Percentiles rank a stretch among this genome's conserved stretches.
Conservation (phyloP, 2,888 invertebrate species). For the Cylindroiulus punctatus region DNA sequence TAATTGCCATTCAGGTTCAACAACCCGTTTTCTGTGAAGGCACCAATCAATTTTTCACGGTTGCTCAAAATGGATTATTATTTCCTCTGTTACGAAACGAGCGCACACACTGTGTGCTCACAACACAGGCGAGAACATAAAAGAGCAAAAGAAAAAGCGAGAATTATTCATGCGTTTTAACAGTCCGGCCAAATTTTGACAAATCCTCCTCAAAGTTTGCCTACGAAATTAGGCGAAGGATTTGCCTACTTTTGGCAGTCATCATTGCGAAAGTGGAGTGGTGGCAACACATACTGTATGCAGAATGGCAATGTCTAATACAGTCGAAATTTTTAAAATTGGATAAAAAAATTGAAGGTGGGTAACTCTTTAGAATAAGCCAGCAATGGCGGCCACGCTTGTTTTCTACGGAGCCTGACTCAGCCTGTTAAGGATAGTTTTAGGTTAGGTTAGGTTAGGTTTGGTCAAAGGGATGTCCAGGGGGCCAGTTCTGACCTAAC, state of each 20-base stretch:
- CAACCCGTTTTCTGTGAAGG: conserved; percentile 10
- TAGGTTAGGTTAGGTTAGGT: no score
- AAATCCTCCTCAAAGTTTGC: background rate
- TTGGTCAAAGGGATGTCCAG: no score
- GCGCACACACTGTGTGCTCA: background rate
- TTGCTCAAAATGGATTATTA: background rate
- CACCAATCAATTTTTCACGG: conserved; percentile 18
- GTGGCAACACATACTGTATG: background rate
- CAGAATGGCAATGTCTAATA: no score
- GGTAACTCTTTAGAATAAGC: no score
- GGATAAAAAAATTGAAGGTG: no score
- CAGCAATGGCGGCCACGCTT: no score
- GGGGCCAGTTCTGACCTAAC: no score
- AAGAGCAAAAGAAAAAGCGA: background rate
- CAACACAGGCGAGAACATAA: background rate
- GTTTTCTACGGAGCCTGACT: no score
- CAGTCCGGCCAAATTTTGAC: background rate
- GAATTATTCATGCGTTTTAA: background rate
- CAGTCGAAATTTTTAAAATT: no score
- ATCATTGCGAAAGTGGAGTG: no score
- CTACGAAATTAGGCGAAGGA: background rate
- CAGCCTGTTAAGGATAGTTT: no score
- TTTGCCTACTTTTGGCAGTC: background rate
- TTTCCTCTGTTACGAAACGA: conserved; percentile 10
- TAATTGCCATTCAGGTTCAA: conserved; percentile 6